Base-by-base conservation (phyloP, 2,888 invertebrate species). In the Andrena bicolor region DNA sequence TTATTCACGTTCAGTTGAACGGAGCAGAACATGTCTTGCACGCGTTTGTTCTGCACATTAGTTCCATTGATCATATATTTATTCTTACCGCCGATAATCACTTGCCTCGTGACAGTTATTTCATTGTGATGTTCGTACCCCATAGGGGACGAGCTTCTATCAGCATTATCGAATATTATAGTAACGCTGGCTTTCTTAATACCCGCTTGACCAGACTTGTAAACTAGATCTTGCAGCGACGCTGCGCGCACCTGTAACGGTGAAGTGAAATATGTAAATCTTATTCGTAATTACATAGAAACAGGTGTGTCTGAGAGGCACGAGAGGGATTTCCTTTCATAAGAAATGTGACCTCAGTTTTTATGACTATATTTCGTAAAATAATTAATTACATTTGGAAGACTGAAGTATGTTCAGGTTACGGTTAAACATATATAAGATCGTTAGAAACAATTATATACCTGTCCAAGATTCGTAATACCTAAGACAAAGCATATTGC, bases 1-100 rank as follows among this genome's bases (percentile, higher is more conserved):
- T 99, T 99, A 94, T 99, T 99, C 1, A 99, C 98, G 92, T 99
- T 99, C 53, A 99, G 95, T 93, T 99, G 99, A 6, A 99, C 97
- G 0, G 99, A 98, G 90, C 98, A 98, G 94, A 99, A 99, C 92
- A 99, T 95, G 94, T 99, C 99, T 56, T 97, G 96, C 0, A 99
- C 98, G 88, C 97, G 95, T 92, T 97, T 98, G 94, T 98, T 98
- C 86, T 97, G 97, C 0, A 98, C 99, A 91, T 97, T 97, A 76
- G 96, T 96, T 2, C 99, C 99, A 93, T 99, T 99, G 82, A 99
- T 98, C 89, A 98, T 94, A 93, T 99, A 99, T 92, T 98, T 99
- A 92, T 97, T 98, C 92, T 98, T 98, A 10, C 97, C 97, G 6
- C 98, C 98, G 92, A 98, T 96, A 5, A 97, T 96, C 80, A 98